Evolutionary conservation across 2,888 invertebrate species (phyloP), one percentile per base, ranked within the genome.

Genomic region (Blastobasis adustella): DNA sequence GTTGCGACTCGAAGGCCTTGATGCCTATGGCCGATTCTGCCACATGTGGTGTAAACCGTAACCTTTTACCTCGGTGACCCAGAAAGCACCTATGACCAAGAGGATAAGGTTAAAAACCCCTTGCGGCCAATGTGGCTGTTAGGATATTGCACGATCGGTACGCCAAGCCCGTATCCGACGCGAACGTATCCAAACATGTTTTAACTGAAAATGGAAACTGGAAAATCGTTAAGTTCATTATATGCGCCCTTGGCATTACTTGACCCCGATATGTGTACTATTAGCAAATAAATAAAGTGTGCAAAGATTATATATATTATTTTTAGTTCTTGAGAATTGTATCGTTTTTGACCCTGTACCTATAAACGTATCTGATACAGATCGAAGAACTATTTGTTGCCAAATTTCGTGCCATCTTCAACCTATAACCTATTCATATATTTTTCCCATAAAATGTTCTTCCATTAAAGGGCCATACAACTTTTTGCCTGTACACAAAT

Each of bases 141-240:
- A 53, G 37, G 57, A 51, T 55, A 46, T 56, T 63, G 53, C 49
- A 48, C 36, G 56, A 49, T 55, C 40, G 40, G 38, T 41, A 48
- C 48, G 47, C 23, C 23, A 23, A 53, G 51, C 46, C 37, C 54
- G 58, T 37, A 46, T 46, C 5, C 64, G 66, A 59, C 65, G 67
- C 60, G 68, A 59, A 67, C 73, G 71, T 53, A 50, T 72, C 67
- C 59, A 63, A 73, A 76, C 80, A 66, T 75, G 83, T 85, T 81
- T 77, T 79, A 79, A 78, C 86, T 87, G 86, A 86, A 87, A 87
- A 86, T 84, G 86, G 84, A 83, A 86, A 84, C 85, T 84, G 73
- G 86, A 76, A 84, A 86, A 85, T 76, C 59, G 67, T 69, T 73
- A 67, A 66, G 61, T 65, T 63, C 63, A 65, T 65, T 62, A 64